Percentiles rank a stretch among this genome's conserved stretches.
Conservation (phyloP, 2,113 vertebrate genomes). For the Boulengeromyrus knoepffleri region DNA sequence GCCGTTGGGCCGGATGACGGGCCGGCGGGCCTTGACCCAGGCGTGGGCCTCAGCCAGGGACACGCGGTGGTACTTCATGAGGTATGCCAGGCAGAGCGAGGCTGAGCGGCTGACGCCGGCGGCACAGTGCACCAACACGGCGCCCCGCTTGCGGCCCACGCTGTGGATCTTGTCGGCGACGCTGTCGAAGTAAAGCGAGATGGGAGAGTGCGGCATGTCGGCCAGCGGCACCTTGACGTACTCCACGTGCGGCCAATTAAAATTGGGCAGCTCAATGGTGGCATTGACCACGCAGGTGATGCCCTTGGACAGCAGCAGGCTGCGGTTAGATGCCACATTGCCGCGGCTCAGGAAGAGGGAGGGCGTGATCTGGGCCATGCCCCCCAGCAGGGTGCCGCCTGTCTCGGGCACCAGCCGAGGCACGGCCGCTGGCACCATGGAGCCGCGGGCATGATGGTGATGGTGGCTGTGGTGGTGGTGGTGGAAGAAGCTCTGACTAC, state of each 20-base stretch:
- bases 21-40: constrained; percentile 90
- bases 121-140: constrained; percentile 86
- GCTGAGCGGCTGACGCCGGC: constrained; percentile 91
- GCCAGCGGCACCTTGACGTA: constrained; percentile 93
- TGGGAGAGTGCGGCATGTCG: constrained; percentile 88
- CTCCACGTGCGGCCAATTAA: constrained; percentile 94
- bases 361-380: constrained; percentile 93
- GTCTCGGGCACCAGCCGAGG: constrained; percentile 78
- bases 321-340: constrained; percentile 88
- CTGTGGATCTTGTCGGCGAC: constrained; percentile 94
- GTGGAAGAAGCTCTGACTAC: constrained; percentile 79
- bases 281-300: constrained; percentile 95
- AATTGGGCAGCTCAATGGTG: constrained; percentile 93
- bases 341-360: constrained; percentile 89
- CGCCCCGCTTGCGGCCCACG: constrained; percentile 84
- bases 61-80: constrained; percentile 92
- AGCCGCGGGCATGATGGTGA: constrained; percentile 59
- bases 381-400: constrained; percentile 67
- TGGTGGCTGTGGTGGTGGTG: constrained; percentile 52
- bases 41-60: constrained; percentile 86
- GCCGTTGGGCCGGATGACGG: constrained; percentile 86
- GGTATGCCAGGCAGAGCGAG: constrained; percentile 91
- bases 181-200: constrained; percentile 91
- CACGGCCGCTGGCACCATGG: constrained; percentile 61
- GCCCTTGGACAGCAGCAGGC: constrained; percentile 84